Evolutionary conservation across 2,113 vertebrate species (phyloP).

Genomic region (Lagopus muta): DNA sequence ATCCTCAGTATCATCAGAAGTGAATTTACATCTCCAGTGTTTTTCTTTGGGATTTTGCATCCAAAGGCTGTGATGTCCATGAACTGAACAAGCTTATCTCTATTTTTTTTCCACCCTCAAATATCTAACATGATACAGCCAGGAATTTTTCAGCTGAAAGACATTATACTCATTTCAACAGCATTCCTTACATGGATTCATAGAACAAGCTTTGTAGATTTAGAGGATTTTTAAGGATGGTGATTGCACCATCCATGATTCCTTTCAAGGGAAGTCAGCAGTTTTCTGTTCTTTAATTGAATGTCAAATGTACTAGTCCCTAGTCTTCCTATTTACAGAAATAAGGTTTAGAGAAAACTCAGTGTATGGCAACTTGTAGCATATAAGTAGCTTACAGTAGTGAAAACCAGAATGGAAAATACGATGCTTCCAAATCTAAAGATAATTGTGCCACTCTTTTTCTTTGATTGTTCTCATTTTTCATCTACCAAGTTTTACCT

Average conservation of each 20-base stretch:
- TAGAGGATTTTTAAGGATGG: neutral
- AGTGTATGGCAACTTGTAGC: neutral
- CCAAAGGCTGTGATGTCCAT: accelerated
- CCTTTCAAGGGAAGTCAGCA: neutral
- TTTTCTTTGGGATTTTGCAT: neutral
- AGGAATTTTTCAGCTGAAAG: neutral
- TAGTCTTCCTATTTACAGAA: neutral
- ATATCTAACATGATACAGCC: neutral
- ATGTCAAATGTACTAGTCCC: neutral
- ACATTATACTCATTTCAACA: neutral
- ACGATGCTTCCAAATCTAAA: neutral
- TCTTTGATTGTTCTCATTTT: neutral
- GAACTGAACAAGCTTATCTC: neutral
- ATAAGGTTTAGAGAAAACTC: neutral
- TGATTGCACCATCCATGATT: neutral
- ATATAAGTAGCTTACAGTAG: neutral
- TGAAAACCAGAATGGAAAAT: neutral
- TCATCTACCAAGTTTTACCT: neutral
- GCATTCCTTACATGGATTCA: neutral
- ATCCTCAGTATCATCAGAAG: neutral
- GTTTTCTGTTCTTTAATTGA: neutral
- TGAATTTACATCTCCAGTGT: neutral
- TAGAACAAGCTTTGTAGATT: neutral
- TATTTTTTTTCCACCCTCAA: neutral
- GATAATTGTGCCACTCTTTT: neutral